Evolutionary conservation across 2,797 vertebrate genomes (phyloP).

Genomic region (Sebastes melanostomus): DNA sequence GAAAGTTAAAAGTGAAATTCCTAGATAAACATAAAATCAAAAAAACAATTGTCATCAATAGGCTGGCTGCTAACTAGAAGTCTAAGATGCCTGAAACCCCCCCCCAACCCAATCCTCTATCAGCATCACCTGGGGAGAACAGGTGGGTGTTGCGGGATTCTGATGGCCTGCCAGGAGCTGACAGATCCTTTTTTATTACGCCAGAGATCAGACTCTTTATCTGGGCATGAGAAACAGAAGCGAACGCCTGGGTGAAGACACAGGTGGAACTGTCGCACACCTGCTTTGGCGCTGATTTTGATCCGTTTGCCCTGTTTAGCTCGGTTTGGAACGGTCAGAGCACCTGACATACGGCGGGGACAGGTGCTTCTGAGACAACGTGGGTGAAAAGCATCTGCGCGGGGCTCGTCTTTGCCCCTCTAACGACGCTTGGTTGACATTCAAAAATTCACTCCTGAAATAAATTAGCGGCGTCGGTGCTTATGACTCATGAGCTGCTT

Average conservation of each 20-base stretch:
- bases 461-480: conserved; percentile 27
- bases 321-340: conserved; percentile 38
- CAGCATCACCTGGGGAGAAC: conserved; percentile 44
- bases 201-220: conserved; percentile 68
- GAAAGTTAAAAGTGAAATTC: conserved; percentile 1
- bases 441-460: conserved; percentile 54
- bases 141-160: conserved; percentile 50
- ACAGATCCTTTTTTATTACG: conserved; percentile 65
- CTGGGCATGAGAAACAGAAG: conserved; percentile 43
- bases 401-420: conserved; percentile 35
- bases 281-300: conserved; percentile 64
- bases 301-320: conserved; percentile 63
- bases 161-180: conserved; percentile 59
- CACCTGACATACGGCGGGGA: conserved; percentile 67
- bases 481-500: conserved; percentile 26
- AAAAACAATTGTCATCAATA: background rate
- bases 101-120: background rate
- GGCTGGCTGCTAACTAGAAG: conserved; percentile 9
- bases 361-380: conserved; percentile 63
- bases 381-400: conserved; percentile 61
- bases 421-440: conserved; percentile 58
- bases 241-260: conserved; percentile 55
- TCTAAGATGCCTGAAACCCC: background rate
- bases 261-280: conserved; percentile 73
- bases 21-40: background rate